A percentile compares a stretch with the other conserved stretches of the same genome.
Conservation (phyloP, 1,140 invertebrate genomes). For the Tetragnatha versicolor region DNA sequence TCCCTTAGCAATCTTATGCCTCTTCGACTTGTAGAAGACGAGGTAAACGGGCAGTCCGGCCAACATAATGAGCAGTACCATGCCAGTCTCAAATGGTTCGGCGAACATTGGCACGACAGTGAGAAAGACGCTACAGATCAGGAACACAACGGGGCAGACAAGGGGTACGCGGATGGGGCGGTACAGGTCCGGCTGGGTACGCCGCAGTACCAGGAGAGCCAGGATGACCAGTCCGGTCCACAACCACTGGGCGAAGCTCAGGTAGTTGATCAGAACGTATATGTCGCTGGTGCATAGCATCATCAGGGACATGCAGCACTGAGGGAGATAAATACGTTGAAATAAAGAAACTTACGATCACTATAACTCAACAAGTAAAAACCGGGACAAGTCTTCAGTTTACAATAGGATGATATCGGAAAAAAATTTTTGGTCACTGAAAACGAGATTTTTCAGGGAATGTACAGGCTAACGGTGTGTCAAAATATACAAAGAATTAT, state of each 20-base stretch:
- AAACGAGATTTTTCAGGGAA: too few species aligned
- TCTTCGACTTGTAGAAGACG: conserved; percentile 55
- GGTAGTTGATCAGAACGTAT: conserved; percentile 78
- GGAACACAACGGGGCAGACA: conserved; percentile 68
- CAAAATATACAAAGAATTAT: too few species aligned
- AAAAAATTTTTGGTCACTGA: too few species aligned
- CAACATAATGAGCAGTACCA: conserved; percentile 62
- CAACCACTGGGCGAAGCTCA: conserved; percentile 81
- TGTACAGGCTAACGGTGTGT: too few species aligned
- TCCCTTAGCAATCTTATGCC: not conserved
- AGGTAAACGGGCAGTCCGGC: conserved; percentile 69
- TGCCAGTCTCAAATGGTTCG: conserved; percentile 64
- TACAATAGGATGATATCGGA: too few species aligned
- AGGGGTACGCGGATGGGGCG: conserved; percentile 78
- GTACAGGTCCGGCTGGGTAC: conserved; percentile 74
- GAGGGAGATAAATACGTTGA: too few species aligned
- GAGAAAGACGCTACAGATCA: conserved; percentile 68
- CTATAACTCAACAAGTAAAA: too few species aligned
- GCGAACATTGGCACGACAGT: conserved; percentile 67
- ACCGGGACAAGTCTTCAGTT: too few species aligned
- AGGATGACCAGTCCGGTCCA: conserved; percentile 78
- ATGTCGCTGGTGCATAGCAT: conserved; percentile 78
- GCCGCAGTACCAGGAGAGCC: conserved; percentile 79
- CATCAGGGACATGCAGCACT: conserved; percentile 76
- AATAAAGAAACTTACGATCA: too few species aligned